Base-by-base conservation (phyloP, 2,888 invertebrate species). In the Coleophora flavipennella region DNA sequence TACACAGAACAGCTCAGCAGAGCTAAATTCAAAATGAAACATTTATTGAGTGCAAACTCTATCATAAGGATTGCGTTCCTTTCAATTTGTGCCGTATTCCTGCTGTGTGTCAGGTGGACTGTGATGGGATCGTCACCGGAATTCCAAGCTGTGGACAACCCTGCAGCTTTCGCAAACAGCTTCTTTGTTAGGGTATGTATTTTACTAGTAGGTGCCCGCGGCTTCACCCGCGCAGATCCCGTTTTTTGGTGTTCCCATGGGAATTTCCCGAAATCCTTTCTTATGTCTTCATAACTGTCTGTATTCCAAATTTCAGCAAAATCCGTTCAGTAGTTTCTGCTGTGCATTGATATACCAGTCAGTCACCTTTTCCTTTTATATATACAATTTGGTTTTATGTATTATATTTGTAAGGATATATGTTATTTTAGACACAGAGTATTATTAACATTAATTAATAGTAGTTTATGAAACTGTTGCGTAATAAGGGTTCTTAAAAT, bases 131-230 rank as follows among this genome's bases (percentile, higher is more conserved):
- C 87, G 42, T 85, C 89, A 39, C 97, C 96, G 8, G 87, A 84
- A 37, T 98, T 98, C 69, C 93, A 95, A 62, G 72, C 86, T 38
- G 90, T 90, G 52, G 98, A 99, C 72, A 99, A 99, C 83, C 98
- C 98, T 12, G 91, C 97, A 36, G 94, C 96, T 2, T 94, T 95
- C 75, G 85, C 91, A 46, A 78, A 89, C 31, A 84, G 78, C 59
- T 55, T 87, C 35, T 67, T 90, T 37, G 86, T 89, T 31, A 91
- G 92, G 78, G 90, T 93, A 76, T 69, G 26, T 41, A 41, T n/a
- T n/a, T n/a, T n/a, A n/a, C n/a, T n/a, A n/a, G n/a, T n/a, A n/a
- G n/a, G n/a, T n/a, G n/a, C n/a, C n/a, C n/a, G n/a, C n/a, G n/a
- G n/a, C n/a, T n/a, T n/a, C n/a, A n/a, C n/a, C n/a, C n/a, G n/a